Percentiles rank a stretch among this genome's conserved stretches.
phyloP scores from a whole-genome alignment of 2,888 invertebrate genomes.

The Lochmaea crataegi region DNA sequence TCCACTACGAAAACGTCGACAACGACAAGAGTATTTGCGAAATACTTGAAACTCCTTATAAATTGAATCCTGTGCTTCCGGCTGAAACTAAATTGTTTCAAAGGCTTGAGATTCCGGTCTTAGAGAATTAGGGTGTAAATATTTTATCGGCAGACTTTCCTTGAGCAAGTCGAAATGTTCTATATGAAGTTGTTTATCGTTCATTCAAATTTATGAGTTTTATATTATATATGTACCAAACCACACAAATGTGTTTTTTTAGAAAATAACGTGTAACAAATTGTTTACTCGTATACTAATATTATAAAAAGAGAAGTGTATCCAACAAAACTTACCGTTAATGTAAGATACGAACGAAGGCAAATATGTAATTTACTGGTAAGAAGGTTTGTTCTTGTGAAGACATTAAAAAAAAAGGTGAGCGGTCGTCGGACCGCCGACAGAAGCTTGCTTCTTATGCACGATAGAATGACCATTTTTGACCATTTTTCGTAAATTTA shows the following conservation, averaged over 20 bases:
- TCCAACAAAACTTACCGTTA: too few species aligned
- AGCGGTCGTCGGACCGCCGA: too few species aligned
- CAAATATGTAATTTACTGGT: too few species aligned
- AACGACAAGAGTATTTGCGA: conserved; percentile 13
- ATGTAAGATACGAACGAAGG: too few species aligned
- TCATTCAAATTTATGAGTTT: neutral
- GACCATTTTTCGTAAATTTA: too few species aligned
- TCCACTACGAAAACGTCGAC: neutral
- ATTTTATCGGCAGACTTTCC: neutral
- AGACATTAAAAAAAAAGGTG: too few species aligned
- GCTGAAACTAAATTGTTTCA: conserved; percentile 7
- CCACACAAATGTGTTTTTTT: neutral
- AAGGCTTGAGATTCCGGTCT: neutral
- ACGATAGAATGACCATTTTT: too few species aligned
- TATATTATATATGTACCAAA: neutral
- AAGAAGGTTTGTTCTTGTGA: too few species aligned
- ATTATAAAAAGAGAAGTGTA: too few species aligned
- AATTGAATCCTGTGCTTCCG: conserved; percentile 19
- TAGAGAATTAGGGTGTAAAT: conserved; percentile 8
- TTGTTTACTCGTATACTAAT: too few species aligned
- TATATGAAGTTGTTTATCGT: conserved; percentile 1
- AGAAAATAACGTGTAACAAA: too few species aligned
- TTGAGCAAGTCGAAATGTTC: conserved; percentile 1
- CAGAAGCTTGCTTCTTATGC: too few species aligned
- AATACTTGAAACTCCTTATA: conserved; percentile 26